Evolutionary conservation across 2,113 vertebrate genomes (phyloP).

Genomic region (Hydrochoerus hydrochaeris): DNA sequence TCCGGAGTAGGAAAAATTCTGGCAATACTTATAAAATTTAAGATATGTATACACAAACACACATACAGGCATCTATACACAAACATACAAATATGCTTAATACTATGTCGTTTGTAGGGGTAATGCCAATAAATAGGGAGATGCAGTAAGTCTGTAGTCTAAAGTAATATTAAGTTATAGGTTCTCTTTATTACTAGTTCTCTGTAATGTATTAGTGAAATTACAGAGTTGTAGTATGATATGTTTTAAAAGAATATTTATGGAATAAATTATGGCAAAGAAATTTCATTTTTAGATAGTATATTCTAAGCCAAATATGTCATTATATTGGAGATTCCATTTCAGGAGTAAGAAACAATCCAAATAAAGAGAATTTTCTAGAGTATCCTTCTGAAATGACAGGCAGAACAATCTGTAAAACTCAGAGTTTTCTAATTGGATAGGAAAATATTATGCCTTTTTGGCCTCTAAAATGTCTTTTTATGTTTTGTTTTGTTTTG

Average conservation of each 20-base stretch:
- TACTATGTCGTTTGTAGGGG: background rate
- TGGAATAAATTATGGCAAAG: background rate
- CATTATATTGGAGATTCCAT: slow-evolving; percentile 28
- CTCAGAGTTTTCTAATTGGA: slow-evolving; percentile 19
- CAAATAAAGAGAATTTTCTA: slow-evolving; percentile 43
- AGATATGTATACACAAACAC: background rate
- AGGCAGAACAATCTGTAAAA: slow-evolving; percentile 14
- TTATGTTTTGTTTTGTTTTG: background rate
- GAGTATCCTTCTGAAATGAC: slow-evolving; percentile 30
- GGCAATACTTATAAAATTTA: background rate
- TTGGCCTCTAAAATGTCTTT: background rate
- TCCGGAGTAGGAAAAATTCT: background rate
- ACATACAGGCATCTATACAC: background rate
- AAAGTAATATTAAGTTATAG: background rate
- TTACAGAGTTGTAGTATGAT: background rate
- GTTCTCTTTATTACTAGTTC: background rate
- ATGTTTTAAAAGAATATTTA: background rate
- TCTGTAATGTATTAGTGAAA: background rate
- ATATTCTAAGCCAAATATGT: slow-evolving; percentile 58
- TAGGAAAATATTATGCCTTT: background rate
- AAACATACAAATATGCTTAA: background rate
- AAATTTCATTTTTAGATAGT: slow-evolving; percentile 25
- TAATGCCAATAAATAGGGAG: background rate
- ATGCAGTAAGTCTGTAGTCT: background rate
- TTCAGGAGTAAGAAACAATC: background rate